Base-by-base conservation (phyloP, 2,888 invertebrate species). In the Cataglyphis altisquamis region DNA sequence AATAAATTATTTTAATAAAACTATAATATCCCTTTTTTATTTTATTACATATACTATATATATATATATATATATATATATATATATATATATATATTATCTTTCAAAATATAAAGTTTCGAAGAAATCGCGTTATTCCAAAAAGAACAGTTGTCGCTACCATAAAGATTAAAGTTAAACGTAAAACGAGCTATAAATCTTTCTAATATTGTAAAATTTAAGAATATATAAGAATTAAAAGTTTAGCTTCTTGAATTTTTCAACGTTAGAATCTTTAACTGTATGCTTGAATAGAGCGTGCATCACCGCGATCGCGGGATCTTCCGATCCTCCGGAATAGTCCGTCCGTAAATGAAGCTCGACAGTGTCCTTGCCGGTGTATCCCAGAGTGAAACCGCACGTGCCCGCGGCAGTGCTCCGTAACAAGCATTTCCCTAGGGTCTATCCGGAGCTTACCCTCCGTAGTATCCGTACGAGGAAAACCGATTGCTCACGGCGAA, bases 401-500 rank as follows among this genome's bases (percentile, higher is more conserved):
- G 78, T 80, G 78, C 78, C 78, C 78, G 72, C 78, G 72, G 78
- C 78, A 48, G 60, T 72, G 72, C 60, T 70, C 60, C 78, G 78
- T 80, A 80, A 80, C 78, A 72, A 80, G 78, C 78, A 80, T 80
- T 80, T 80, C 78, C 78, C 78, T 80, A 12, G 78, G 72, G 78
- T 78, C 78, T 72, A 62, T 80, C 78, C 77, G 32, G n/a, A 72
- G 78, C 78, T 80, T 80, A 80, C 72, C 39, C 72, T 62, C 29
- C 60, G 18, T 60, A 80, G 60, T 72, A 72, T 80, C 72, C 78
- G 36, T 60, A 45, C 41, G 36, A 80, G 72, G 78, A 45, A 80
- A 80, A 70, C 66, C 64, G 72, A 80, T 80, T 77, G 83, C 82
- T 84, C 75, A 72, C 75, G 63, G 84, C 73, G 86, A 87, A 86